Percentiles rank a stretch among this genome's conserved stretches.
These are phyloP conservation scores for Poeciliopsis paucimaculata DNA, from an alignment of 2,797 vertebrate genomes.

Conservation along the genomic window DNA sequence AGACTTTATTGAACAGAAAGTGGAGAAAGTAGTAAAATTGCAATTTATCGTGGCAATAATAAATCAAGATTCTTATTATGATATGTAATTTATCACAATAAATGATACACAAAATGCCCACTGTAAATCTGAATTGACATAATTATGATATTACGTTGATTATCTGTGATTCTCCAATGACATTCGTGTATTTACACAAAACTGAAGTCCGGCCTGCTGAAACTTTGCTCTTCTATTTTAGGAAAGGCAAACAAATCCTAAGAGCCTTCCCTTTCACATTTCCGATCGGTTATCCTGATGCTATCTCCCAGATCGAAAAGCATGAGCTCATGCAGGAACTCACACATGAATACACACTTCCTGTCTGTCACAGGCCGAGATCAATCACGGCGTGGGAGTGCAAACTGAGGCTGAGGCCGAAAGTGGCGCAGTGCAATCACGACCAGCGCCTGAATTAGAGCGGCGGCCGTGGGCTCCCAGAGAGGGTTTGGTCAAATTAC, in stretches of 20 bases:
- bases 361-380: slow-evolving; percentile 34
- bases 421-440: slow-evolving; percentile 58
- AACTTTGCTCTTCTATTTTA: slow-evolving; percentile 54
- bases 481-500: slow-evolving; percentile 73
- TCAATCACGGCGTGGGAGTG: slow-evolving; percentile 45
- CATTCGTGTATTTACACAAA: slow-evolving; percentile 39
- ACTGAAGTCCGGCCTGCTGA: slow-evolving; percentile 31
- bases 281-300: slow-evolving; percentile 50
- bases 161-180: slow-evolving; percentile 16
- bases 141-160: background rate
- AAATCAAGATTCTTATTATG: too few relatives aligned
- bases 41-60: too few relatives aligned
- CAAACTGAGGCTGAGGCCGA: slow-evolving; percentile 24
- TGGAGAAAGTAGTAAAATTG: too few relatives aligned
- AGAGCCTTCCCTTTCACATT: slow-evolving; percentile 27
- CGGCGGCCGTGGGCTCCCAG: slow-evolving; percentile 34
- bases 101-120: too few relatives aligned
- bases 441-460: slow-evolving; percentile 71
- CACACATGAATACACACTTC: slow-evolving; percentile 14
- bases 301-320: slow-evolving; percentile 17
- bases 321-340: slow-evolving; percentile 5
- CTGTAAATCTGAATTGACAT: background rate
- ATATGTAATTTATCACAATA: too few relatives aligned
- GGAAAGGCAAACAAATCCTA: slow-evolving; percentile 62
- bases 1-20: too few relatives aligned